Conservation (phyloP, 2,113 vertebrate genomes). For the Corapipo altera region DNA sequence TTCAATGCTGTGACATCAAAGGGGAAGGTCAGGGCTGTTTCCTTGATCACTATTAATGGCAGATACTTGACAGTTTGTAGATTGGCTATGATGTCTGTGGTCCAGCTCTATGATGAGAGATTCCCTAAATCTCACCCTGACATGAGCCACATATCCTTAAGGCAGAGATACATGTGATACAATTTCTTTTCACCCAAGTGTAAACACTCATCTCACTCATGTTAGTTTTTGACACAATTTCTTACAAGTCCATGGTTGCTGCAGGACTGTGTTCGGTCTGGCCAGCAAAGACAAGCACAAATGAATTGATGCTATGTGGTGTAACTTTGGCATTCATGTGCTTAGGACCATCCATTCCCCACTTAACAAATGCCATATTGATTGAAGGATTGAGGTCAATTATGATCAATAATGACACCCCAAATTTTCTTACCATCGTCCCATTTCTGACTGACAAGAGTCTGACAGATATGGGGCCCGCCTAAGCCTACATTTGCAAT, state of each 20-base stretch:
- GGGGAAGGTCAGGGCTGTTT: not conserved
- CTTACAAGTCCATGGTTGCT: not conserved
- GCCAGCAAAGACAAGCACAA: not conserved
- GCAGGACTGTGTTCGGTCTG: not conserved
- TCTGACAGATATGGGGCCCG: not conserved
- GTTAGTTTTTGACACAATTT: not conserved
- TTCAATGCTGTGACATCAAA: not conserved
- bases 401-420: accelerated
- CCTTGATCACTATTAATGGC: not conserved
- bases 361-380: not conserved
- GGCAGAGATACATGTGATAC: not conserved
- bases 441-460: not conserved
- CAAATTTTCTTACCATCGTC: not conserved
- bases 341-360: not conserved
- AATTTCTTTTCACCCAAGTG: not conserved
- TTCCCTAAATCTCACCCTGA: not conserved
- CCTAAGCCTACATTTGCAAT: not conserved
- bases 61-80: not conserved
- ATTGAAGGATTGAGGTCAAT: not conserved
- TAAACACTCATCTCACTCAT: not conserved
- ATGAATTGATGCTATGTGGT: not conserved
- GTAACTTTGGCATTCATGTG: not conserved
- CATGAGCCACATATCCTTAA: not conserved
- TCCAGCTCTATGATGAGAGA: not conserved
- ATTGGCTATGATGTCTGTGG: not conserved